Base-by-base conservation (phyloP, 2,888 invertebrate genomes). In the Ectobius pallidus region DNA sequence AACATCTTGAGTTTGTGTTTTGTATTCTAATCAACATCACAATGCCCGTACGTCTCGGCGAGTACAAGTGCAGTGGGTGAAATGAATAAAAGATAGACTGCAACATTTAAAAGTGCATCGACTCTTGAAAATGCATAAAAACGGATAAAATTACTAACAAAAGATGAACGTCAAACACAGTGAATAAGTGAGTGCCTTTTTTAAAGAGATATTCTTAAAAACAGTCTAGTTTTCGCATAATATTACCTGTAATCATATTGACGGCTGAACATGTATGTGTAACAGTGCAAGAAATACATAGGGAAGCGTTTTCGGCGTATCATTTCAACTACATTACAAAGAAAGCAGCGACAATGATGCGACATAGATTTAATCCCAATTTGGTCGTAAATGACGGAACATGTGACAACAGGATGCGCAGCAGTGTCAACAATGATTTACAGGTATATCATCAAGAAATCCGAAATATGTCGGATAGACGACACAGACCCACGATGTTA, bases 311-410 rank as follows among this genome's bases (percentile, higher is more conserved):
- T n/a, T n/a, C n/a, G n/a, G n/a, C n/a, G n/a, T n/a, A n/a, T n/a
- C n/a, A n/a, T n/a, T n/a, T n/a, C n/a, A n/a, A n/a, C n/a, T n/a
- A n/a, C n/a, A n/a, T n/a, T n/a, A n/a, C n/a, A n/a, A n/a, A n/a
- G n/a, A n/a, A n/a, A n/a, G n/a, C n/a, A n/a, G n/a, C n/a, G n/a
- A 52, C 25, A 18, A 52, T 52, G 52, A 14, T 52, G 52, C 52
- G 52, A 25, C 22, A 52, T 18, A 52, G 52, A 9, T 52, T 25
- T 25, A 4, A 52, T 18, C 25, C 52, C 22, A 52, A 16, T 18
- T 11, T 20, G 1, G 20, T 14, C 14, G 20, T 52, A 9, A 52
- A 1, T 25, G 52, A 52, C 25, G 52, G 52, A 52, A 9, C 2
- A 2, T 1, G 9, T 14, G 52, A 52, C 22, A 49, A 49, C 20